These are phyloP conservation scores for Erythrocercus mccallii DNA, from an alignment of 2,113 vertebrate species.

Conservation along the genomic window DNA sequence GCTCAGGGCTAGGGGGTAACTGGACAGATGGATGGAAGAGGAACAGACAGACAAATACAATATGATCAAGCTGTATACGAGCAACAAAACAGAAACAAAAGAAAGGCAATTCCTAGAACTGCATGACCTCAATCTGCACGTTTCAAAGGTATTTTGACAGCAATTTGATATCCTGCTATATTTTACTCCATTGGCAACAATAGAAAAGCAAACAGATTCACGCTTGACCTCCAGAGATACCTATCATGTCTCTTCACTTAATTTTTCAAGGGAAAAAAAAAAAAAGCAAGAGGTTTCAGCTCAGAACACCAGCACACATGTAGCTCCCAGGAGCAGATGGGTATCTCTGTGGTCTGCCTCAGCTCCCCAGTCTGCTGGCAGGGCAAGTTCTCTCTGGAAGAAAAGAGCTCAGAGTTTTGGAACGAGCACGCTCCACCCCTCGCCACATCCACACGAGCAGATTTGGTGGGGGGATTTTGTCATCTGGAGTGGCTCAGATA, in stretches of 20 bases:
- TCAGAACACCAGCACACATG: background rate
- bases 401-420: background rate
- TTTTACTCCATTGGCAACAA: constrained; percentile 50
- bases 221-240: constrained; percentile 49
- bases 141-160: constrained; percentile 54
- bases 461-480: background rate
- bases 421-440: accelerated
- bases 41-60: background rate
- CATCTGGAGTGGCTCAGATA: background rate
- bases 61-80: background rate
- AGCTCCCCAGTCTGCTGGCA: background rate
- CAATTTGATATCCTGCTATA: constrained; percentile 47
- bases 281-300: background rate
- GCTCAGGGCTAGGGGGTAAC: background rate
- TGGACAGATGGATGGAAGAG: background rate
- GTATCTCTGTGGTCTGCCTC: constrained; percentile 1
- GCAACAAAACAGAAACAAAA: constrained; percentile 3
- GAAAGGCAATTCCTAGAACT: background rate
- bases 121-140: constrained; percentile 41
- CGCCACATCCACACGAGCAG: background rate
- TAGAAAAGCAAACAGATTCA: constrained; percentile 53
- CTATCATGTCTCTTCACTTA: background rate
- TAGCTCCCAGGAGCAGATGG: background rate
- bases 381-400: background rate
- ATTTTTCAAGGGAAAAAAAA: background rate